These are phyloP conservation scores for Nymphicus hollandicus DNA, from an alignment of 2,113 vertebrate species.

Conservation along the genomic window DNA sequence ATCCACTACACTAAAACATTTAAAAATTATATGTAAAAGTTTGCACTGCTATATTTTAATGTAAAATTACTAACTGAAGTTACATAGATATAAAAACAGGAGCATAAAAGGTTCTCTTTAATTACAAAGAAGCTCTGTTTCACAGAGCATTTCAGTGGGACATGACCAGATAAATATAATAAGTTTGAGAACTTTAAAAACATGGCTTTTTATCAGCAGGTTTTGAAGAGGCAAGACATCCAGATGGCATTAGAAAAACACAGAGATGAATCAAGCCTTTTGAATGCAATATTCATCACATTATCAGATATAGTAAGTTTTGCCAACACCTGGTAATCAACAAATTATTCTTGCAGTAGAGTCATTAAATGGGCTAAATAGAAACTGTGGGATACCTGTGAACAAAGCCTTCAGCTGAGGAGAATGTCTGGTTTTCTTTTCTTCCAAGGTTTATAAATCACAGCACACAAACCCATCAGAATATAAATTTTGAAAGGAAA, in stretches of 20 bases:
- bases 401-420: slow-evolving; percentile 24
- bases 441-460: neutral
- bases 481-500: neutral
- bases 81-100: neutral
- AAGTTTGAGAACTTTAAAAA: neutral
- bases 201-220: neutral
- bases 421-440: neutral
- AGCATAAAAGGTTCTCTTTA: neutral
- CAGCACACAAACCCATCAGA: neutral
- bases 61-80: neutral
- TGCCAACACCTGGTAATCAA: slow-evolving; percentile 48
- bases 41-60: neutral
- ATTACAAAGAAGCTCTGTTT: neutral
- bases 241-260: slow-evolving; percentile 40
- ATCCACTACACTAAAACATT: neutral
- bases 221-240: slow-evolving; percentile 4
- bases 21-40: neutral
- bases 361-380: slow-evolving; percentile 46
- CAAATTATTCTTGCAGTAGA: slow-evolving; percentile 48
- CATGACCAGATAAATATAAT: neutral
- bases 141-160: neutral
- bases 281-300: slow-evolving; percentile 48
- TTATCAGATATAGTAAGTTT: slow-evolving; percentile 32
- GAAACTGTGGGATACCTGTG: slow-evolving; percentile 32
- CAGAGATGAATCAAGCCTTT: slow-evolving; percentile 38